Base-by-base conservation (phyloP, 2,113 vertebrate species). In the Phyllostomus hastatus region DNA sequence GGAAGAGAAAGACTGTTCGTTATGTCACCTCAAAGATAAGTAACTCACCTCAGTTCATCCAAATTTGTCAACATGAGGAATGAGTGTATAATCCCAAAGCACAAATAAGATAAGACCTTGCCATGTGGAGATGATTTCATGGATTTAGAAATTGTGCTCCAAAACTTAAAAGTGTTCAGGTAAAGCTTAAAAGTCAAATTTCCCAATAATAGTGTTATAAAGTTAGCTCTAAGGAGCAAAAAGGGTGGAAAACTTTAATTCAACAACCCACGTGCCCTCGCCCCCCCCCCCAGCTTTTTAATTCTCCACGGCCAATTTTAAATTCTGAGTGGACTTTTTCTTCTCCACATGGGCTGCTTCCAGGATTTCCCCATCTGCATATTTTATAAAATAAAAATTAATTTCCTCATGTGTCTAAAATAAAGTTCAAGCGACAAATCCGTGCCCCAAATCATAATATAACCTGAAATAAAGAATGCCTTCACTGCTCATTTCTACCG, bases 61-160 rank as follows among this genome's bases (percentile, higher is more conserved):
- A 95, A 94, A 88, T 33, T 4, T 91, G 66, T 95, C n/a, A 72
- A 94, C 90, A 80, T 70, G 52, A 73, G 75, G 31, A 93, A 88
- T 69, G 28, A 72, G 35, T 8, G 70, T 41, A 4, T 59, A 91
- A 95, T 54, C 52, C 24, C 59, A 66, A 93, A 94, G 88, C n/a
- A 61, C 26, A 91, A 89, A 54, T 33, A 82, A 94, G 85, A 78
- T 75, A 43, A 35, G n/a, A 94, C 33, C 22, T 46, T 78, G 4
- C 76, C 67, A 3, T n/a, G 82, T 73, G 5, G 70, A 88, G 50
- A 83, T 38, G 64, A 78, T 50, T 66, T 80, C 78, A 38, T 70
- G 33, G 72, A 75, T 76, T 59, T 95, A 91, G 79, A 66, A 83
- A 93, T 1, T 57, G 8, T 66, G 41, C 54, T 91, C 41, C 59